Evolutionary conservation across 2,888 invertebrate species (phyloP).

Genomic region (Pristionchus entomophagus): DNA sequence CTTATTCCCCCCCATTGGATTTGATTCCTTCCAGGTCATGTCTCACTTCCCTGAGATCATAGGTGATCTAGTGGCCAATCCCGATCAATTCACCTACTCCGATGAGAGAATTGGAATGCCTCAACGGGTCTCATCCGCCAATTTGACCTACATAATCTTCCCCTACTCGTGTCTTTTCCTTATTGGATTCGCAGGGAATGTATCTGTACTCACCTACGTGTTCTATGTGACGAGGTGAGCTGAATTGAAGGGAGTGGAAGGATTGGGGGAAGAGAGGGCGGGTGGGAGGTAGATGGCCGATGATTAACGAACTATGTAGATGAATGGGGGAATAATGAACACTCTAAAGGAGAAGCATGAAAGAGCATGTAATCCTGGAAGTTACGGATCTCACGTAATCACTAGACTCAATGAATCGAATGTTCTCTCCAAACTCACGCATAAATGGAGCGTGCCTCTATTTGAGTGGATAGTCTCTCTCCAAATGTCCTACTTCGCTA

Average conservation of each 20-base stretch:
- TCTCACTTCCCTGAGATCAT: conserved; percentile 7
- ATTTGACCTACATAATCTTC: conserved; percentile 2
- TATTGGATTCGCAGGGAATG: conserved; percentile 62
- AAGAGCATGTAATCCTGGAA: no score
- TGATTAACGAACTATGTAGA: no score
- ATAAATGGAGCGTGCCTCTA: conserved; percentile 14
- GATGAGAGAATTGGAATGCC: not conserved
- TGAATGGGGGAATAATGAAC: no score
- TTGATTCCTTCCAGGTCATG: not conserved
- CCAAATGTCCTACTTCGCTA: not conserved
- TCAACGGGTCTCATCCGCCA: conserved; percentile 4
- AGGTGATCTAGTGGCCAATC: not conserved
- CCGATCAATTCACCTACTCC: not conserved
- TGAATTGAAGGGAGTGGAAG: not conserved
- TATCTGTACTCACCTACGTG: conserved; percentile 65
- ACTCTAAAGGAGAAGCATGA: no score
- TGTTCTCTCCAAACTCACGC: not conserved
- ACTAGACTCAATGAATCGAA: not conserved
- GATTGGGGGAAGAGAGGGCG: no score
- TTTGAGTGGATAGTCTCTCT: not conserved
- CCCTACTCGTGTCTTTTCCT: conserved; percentile 56
- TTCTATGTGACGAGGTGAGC: conserved; percentile 66
- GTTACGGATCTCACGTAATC: no score
- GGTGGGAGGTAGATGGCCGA: no score
- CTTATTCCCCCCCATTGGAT: not conserved